Evolutionary conservation across 92 coral and sea anemone genomes (phyloP), one percentile per base, ranked within the genome.

Genomic region (Umimayanthus chanpuru): DNA sequence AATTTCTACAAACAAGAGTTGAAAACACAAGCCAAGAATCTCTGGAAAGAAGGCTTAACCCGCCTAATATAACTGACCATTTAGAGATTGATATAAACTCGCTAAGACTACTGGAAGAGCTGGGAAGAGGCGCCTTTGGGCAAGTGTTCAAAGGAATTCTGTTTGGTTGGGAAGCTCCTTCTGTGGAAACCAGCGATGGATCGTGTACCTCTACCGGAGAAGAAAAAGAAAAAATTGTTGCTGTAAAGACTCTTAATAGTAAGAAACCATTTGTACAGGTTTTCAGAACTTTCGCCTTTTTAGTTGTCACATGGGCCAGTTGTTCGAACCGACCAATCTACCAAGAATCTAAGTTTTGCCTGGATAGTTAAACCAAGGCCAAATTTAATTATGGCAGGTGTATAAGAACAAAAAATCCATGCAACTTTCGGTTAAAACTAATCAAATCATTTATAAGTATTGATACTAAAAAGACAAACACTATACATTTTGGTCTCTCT

Each of bases 71-170:
- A 1, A 80, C 40, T 3, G 87, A 83, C 55, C 76, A 38, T 76
- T 83, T 74, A 76, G 87, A 83, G 47, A 10, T 83, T 23, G 87
- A 83, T 28, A 50, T 73, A 5, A 83, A 70, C 44, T 70, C 87
- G 67, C 87, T 83, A 5, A 70, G 66, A 73, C 44, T 83, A 40
- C 15, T 83, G 87, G 88, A 78, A 55, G 91, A 88, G 67, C 81
- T 88, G 23, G 91, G 91, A 39, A 75, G 73, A 0, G 91, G 91
- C 55, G 91, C 91, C 18, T 88, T 88, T 74, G 91, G 91, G 15
- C 82, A 88, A 43, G 91, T 88, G 65, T 88, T 53, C 79, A 88
- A 81, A 74, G 91, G 91, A 38, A 88, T 82, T 25, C 39, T 88
- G 77, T 68, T 76, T 2, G 40, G 64, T 9, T 83, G 32, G 67